phyloP scores from a whole-genome alignment of 1,140 invertebrate species.

The Wasmannia auropunctata region DNA sequence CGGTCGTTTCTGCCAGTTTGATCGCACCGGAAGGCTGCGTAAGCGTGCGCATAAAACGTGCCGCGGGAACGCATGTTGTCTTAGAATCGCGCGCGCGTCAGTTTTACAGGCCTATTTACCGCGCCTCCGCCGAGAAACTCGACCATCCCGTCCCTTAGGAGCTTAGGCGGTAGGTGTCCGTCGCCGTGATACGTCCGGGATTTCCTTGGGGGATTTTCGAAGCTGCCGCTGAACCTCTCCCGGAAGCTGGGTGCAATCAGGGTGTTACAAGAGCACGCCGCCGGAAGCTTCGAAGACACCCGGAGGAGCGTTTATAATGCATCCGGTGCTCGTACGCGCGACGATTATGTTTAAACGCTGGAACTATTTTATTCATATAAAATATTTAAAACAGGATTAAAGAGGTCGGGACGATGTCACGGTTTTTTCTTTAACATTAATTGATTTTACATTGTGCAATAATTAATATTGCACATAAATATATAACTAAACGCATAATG shows the following conservation, averaged over 20 bases:
- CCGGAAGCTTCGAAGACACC: background rate
- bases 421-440: background rate
- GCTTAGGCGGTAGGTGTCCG: background rate
- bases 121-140: background rate
- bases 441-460: background rate
- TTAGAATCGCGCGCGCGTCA: background rate
- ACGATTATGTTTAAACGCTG: background rate
- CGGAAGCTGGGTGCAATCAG: background rate
- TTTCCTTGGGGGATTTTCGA: background rate
- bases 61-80: conserved; percentile 58
- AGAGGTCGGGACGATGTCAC: background rate
- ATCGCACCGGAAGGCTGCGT: conserved; percentile 6
- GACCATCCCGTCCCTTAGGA: background rate
- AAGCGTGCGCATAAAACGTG: conserved; percentile 69
- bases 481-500: background rate
- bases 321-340: background rate
- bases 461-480: background rate
- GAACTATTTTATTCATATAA: background rate
- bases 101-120: conserved; percentile 17
- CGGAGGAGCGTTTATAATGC: background rate
- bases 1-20: conserved; percentile 15
- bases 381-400: background rate
- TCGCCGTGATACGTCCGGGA: background rate
- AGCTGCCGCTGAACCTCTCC: background rate
- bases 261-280: background rate